Evolutionary conservation across 1,140 invertebrate genomes (phyloP).

Genomic region (Ridgeia piscesae): DNA sequence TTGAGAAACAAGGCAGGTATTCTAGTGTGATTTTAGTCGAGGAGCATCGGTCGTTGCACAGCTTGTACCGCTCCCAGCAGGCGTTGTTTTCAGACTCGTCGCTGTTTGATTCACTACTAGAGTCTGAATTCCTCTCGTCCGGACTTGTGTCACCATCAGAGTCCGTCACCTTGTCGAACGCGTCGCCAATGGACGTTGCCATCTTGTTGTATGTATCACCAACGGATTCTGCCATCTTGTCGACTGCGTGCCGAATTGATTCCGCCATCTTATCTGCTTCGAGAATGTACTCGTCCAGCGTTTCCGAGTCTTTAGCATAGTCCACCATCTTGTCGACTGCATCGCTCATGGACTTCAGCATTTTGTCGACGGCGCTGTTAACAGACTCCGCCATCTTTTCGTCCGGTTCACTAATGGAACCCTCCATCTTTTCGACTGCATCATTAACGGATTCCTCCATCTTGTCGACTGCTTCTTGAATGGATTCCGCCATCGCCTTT

Average conservation of each 20-base stretch:
- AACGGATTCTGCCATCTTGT: background rate
- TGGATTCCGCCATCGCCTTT: background rate
- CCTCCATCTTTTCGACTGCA: background rate
- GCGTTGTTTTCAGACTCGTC: background rate
- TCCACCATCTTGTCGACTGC: background rate
- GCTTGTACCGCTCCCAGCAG: background rate
- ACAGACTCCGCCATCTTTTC: background rate
- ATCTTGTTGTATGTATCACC: background rate
- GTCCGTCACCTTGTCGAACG: background rate
- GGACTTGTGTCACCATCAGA: background rate
- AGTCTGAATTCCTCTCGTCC: background rate
- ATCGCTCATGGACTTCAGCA: background rate
- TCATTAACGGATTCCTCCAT: background rate
- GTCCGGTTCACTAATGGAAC: background rate
- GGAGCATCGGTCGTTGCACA: background rate
- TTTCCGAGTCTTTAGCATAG: too few species aligned
- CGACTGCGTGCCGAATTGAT: background rate
- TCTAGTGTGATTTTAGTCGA: background rate
- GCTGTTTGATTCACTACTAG: background rate
- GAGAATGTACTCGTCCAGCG: too few species aligned
- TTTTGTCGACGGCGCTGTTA: too few species aligned
- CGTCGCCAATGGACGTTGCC: background rate
- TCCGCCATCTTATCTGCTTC: background rate
- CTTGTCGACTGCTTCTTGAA: background rate
- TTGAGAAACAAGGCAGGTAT: background rate